A percentile compares a stretch with the other conserved stretches of the same genome.
phyloP scores from a whole-genome alignment of 2,888 invertebrate genomes.

The Quadriops clusia region DNA sequence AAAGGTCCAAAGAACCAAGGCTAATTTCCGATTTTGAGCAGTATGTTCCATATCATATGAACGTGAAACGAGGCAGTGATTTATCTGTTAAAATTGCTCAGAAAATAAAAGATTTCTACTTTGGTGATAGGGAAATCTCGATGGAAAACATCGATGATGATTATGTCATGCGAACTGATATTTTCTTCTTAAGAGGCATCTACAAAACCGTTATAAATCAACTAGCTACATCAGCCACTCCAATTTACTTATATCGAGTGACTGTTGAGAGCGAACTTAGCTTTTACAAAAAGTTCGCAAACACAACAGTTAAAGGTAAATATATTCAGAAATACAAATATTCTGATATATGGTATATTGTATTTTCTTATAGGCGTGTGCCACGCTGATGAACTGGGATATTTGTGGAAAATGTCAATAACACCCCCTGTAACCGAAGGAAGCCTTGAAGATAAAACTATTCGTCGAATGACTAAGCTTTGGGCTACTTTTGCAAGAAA shows the following conservation, averaged over 20 bases:
- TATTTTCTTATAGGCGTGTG: constrained; percentile 15
- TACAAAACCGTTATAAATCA: constrained; percentile 20
- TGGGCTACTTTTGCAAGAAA: constrained; percentile 27
- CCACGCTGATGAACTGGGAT: constrained; percentile 22
- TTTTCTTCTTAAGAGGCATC: constrained; percentile 24
- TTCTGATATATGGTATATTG: not conserved
- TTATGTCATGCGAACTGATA: constrained; percentile 27
- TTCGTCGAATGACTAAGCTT: constrained; percentile 21
- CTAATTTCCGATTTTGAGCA: constrained; percentile 16
- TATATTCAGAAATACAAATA: not conserved
- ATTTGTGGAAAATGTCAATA: constrained; percentile 19
- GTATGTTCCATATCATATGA: constrained; percentile 20
- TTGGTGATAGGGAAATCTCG: constrained; percentile 19
- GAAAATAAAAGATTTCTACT: constrained; percentile 26
- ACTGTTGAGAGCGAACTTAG: constrained; percentile 21
- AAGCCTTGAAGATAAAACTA: constrained; percentile 21
- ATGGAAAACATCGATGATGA: constrained; percentile 25
- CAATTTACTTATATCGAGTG: constrained; percentile 27
- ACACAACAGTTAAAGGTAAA: constrained; percentile 22
- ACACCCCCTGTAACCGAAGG: constrained; percentile 17
- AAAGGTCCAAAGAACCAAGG: constrained; percentile 12
- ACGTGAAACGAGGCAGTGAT: constrained; percentile 20
- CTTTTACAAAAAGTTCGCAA: constrained; percentile 17
- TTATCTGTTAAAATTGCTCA: constrained; percentile 20
- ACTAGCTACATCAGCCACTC: constrained; percentile 19